phyloP scores from a whole-genome alignment of 2,888 invertebrate species.

The Deroplatys truncata region DNA sequence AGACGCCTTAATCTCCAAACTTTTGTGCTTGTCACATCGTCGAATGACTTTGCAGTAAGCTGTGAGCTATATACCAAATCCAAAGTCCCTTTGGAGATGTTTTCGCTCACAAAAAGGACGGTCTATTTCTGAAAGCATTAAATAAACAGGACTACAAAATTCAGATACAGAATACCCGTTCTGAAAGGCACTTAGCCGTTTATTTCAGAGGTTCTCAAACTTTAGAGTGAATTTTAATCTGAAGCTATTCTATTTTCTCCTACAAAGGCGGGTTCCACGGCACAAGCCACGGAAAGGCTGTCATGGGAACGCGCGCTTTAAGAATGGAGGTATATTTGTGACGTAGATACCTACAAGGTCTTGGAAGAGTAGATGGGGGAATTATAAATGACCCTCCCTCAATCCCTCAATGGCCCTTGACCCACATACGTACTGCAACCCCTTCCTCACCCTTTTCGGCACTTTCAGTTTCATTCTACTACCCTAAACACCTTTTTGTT shows the following conservation, averaged over 20 bases:
- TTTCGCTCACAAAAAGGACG: too few relatives aligned
- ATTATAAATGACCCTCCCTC: neutral
- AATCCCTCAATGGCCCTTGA: neutral
- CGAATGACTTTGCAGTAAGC: too few relatives aligned
- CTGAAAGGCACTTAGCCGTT: too few relatives aligned
- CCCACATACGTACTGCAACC: neutral
- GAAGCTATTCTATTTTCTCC: neutral
- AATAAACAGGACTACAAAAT: too few relatives aligned
- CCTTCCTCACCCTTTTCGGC: neutral
- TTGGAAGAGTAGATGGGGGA: neutral
- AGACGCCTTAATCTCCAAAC: too few relatives aligned
- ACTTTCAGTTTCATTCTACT: neutral
- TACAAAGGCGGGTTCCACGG: neutral
- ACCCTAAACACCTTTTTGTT: neutral
- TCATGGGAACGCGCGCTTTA: neutral
- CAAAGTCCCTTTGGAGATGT: too few relatives aligned
- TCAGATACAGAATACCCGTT: too few relatives aligned
- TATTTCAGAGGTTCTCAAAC: too few relatives aligned
- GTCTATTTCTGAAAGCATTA: too few relatives aligned
- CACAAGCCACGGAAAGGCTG: neutral
- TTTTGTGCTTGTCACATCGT: too few relatives aligned
- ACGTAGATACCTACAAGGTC: neutral
- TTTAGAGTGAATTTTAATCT: too few relatives aligned
- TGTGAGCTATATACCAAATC: too few relatives aligned
- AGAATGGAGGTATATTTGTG: neutral